These are phyloP conservation scores for Bettongia penicillata DNA, from an alignment of 2,113 vertebrate genomes.

Conservation along the genomic window DNA sequence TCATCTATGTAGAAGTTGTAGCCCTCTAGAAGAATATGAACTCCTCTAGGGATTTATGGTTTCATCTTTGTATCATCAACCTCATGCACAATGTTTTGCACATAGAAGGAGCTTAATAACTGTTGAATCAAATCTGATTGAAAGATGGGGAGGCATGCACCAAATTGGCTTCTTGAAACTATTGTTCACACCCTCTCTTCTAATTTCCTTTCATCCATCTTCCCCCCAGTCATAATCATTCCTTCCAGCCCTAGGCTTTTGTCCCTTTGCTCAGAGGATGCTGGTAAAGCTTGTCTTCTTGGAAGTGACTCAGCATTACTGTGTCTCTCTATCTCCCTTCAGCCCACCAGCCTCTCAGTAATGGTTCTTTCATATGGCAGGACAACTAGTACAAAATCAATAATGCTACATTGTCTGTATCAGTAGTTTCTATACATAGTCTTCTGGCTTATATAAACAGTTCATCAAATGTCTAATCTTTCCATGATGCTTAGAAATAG, in stretches of 20 bases:
- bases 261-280: not conserved
- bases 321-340: not conserved
- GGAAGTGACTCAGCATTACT: not conserved
- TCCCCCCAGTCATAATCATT: not conserved
- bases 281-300: not conserved
- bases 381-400: not conserved
- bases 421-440: slow-evolving; percentile 4
- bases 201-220: not conserved
- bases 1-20: not conserved
- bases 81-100: not conserved
- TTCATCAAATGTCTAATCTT: not conserved
- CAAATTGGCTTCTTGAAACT: not conserved
- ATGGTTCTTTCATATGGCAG: not conserved
- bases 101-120: not conserved
- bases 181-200: not conserved
- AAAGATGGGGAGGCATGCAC: not conserved
- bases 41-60: not conserved
- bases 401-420: not conserved
- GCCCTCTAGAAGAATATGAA: not conserved
- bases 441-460: not conserved
- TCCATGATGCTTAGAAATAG: not conserved
- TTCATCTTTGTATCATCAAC: not conserved
- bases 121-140: not conserved
- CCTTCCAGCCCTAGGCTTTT: not conserved
- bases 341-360: not conserved